Base-by-base conservation (phyloP, 2,113 vertebrate genomes). In the Spea bombifrons region DNA sequence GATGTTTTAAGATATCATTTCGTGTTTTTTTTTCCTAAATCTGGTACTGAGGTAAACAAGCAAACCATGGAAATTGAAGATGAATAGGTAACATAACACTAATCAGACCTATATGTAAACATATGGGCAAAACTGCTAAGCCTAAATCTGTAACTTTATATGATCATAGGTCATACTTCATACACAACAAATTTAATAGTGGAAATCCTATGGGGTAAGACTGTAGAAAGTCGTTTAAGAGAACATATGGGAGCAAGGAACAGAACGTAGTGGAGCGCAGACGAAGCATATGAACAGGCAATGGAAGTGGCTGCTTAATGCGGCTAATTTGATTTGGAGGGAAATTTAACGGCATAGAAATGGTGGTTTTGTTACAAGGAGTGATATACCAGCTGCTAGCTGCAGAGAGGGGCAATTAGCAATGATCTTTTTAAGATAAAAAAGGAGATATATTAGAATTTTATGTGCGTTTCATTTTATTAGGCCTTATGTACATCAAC, bases 211-310 rank as follows among this genome's bases (percentile, higher is more conserved):
- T 3, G 76, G 81, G 66, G 66, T 74, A 0, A 71, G 59, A 12
- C 0, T 9, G 3, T 4, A 3, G 5, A 52, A 46, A 49, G 78
- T 67, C 72, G 77, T 66, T 79, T 64, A 0, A 61, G 80, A 49
- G 4, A 82, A 75, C 87, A 87, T 80, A 86, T 84, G 88, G 87
- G 83, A 67, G 73, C 16, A 55, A 45, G 44, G 47, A n/a, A 12
- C 45, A 53, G 16, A 0, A 61, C 78, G 64, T 67, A 61, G 63
- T 4, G 3, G 43, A 2, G 13, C 61, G 59, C 69, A 71, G 53
- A 47, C 3, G 8, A 13, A 71, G 57, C 76, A 65, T 66, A 79
- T 72, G 71, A 79, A 48, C 61, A 30, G 61, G 44, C 61, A 49
- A 65, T 63, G 70, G 43, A 73, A 47, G 73, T 57, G 30, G 48